These are phyloP conservation scores for Montipora foliosa DNA, from an alignment of 64 coral and sea anemone species.

Conservation along the genomic window DNA sequence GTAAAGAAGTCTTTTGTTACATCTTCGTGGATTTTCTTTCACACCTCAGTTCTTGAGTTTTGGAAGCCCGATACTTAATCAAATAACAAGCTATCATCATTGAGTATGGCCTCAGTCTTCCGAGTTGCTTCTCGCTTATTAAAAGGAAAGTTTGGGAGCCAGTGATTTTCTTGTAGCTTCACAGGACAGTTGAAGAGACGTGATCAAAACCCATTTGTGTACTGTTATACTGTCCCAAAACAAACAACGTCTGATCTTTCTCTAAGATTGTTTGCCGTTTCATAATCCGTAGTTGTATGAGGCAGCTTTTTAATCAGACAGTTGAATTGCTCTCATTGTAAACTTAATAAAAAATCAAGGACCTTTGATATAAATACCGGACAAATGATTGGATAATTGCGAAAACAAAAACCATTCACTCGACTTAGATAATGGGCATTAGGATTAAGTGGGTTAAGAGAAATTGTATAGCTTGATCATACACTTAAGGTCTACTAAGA, in stretches of 20 bases:
- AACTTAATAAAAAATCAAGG: background rate
- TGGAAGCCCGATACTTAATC: no score
- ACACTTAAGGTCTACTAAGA: no score
- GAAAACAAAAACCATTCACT: background rate
- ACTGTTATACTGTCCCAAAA: background rate
- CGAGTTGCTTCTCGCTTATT: no score
- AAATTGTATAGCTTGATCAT: no score
- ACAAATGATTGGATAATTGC: slow-evolving; percentile 15
- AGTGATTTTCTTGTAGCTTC: no score
- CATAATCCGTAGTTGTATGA: background rate
- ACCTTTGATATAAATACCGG: background rate
- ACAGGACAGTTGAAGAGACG: no score
- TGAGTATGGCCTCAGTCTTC: no score
- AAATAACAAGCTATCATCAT: no score
- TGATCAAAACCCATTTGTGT: background rate
- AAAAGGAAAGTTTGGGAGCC: no score
- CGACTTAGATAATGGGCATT: background rate
- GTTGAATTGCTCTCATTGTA: background rate
- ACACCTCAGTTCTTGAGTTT: no score
- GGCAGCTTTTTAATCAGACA: background rate
- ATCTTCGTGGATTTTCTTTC: no score
- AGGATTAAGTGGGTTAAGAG: background rate
- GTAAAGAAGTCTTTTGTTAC: no score
- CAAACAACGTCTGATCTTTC: background rate
- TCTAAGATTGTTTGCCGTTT: background rate